phyloP scores from a whole-genome alignment of 2,888 invertebrate genomes.

The Drosophila multiciliata region DNA sequence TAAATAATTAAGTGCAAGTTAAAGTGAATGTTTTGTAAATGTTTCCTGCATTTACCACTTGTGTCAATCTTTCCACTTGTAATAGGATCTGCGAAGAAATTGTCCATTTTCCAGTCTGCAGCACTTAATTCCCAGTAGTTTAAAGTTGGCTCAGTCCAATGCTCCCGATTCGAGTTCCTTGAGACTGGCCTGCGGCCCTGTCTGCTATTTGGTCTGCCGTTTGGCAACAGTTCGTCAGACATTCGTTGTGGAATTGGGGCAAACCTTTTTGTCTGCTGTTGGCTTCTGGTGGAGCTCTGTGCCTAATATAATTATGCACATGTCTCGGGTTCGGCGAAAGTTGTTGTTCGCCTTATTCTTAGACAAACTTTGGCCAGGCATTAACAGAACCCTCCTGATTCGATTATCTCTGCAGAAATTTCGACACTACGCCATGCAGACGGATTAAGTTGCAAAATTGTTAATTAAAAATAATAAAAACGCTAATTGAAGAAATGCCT shows the following conservation, averaged over 20 bases:
- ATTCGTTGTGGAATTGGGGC: slow-evolving; percentile 16
- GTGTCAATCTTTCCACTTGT: slow-evolving; percentile 5
- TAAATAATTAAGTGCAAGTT: background rate
- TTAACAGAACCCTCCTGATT: slow-evolving; percentile 60
- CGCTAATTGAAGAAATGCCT: slow-evolving; percentile 78
- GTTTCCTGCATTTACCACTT: background rate
- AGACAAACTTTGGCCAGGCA: slow-evolving; percentile 69
- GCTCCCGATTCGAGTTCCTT: slow-evolving; percentile 20
- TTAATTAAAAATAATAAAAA: slow-evolving; percentile 80
- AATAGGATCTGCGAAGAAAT: slow-evolving; percentile 56
- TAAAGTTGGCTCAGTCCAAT: slow-evolving; percentile 7
- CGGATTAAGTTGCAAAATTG: slow-evolving; percentile 77
- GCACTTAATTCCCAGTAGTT: slow-evolving; percentile 54
- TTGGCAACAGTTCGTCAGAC: slow-evolving; percentile 53
- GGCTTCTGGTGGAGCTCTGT: slow-evolving; percentile 20
- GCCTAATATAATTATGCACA: slow-evolving; percentile 71
- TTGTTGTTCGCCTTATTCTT: slow-evolving; percentile 53
- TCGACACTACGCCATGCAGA: slow-evolving; percentile 44
- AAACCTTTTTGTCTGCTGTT: slow-evolving; percentile 36
- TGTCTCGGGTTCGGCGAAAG: slow-evolving; percentile 56
- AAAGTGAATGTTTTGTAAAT: background rate
- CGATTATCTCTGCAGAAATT: slow-evolving; percentile 63
- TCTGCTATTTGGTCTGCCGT: slow-evolving; percentile 58
- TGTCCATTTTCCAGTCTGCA: slow-evolving; percentile 69
- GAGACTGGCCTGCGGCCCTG: slow-evolving; percentile 50